Conservation (phyloP, 2,113 vertebrate species). For the Aegithalos caudatus region DNA sequence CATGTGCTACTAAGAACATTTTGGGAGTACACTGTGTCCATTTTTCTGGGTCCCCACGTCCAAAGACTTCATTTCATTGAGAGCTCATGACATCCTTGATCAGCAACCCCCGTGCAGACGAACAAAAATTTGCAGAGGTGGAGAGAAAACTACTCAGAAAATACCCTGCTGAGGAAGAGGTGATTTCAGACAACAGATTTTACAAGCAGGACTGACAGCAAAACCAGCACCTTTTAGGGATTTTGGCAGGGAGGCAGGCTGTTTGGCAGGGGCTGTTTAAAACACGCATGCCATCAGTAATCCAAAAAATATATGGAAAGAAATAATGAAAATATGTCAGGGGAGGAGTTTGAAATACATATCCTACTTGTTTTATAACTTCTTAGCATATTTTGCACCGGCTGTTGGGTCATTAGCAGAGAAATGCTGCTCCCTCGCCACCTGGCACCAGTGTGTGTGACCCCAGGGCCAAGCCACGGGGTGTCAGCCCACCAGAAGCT, state of each 20-base stretch:
- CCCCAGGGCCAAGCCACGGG: fast-evolving
- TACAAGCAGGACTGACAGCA: background rate
- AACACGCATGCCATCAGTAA: background rate
- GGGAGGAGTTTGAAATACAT: background rate
- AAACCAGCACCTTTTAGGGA: background rate
- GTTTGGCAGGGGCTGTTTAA: background rate
- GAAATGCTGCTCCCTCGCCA: background rate
- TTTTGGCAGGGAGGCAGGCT: background rate
- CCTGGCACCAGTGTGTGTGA: background rate
- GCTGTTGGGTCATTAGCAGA: background rate
- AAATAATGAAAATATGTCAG: background rate
- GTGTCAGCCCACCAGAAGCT: background rate
- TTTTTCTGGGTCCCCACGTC: constrained; percentile 74
- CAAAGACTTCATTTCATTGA: constrained; percentile 83
- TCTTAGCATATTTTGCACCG: background rate
- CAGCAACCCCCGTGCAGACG: background rate
- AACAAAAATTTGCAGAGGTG: background rate
- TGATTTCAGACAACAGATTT: background rate
- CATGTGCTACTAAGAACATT: constrained; percentile 90
- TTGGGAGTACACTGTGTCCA: constrained; percentile 82
- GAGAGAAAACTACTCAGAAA: background rate
- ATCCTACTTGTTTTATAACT: background rate
- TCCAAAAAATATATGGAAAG: background rate
- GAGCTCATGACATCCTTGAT: constrained; percentile 82
- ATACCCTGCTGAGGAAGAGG: background rate